Evolutionary conservation across 2,113 vertebrate species (phyloP).

Genomic region (Callipepla californica): DNA sequence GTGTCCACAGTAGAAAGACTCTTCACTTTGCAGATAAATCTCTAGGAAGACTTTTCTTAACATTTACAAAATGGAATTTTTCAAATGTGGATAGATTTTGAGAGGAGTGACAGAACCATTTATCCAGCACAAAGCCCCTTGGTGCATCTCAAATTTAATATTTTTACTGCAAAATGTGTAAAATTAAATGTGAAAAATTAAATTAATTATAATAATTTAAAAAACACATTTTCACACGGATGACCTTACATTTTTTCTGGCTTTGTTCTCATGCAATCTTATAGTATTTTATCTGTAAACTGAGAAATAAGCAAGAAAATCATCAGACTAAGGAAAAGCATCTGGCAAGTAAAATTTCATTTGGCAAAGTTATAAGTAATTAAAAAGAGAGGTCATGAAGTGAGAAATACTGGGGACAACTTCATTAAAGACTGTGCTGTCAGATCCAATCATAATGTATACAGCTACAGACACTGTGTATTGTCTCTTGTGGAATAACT

Average conservation of each 20-base stretch:
- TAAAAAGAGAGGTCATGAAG: neutral
- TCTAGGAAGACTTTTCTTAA: constrained; percentile 1
- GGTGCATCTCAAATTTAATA: neutral
- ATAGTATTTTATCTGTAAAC: neutral
- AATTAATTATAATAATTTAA: neutral
- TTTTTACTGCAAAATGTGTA: neutral
- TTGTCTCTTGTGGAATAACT: neutral
- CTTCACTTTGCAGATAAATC: neutral
- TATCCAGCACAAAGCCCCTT: neutral
- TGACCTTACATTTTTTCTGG: neutral
- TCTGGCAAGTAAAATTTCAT: neutral
- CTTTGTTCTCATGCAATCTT: neutral
- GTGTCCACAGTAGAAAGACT: neutral
- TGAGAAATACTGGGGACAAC: neutral
- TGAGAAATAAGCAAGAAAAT: neutral
- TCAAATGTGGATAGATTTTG: neutral
- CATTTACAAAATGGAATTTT: neutral
- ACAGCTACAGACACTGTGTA: neutral
- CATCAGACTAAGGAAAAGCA: neutral
- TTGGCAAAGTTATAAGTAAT: neutral
- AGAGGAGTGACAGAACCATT: neutral
- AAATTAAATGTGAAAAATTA: neutral
- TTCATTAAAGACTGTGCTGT: neutral
- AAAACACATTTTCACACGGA: neutral
- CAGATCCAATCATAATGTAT: neutral